These are phyloP conservation scores for Malthinus seriepunctatus DNA, from an alignment of 2,888 invertebrate genomes.

Conservation along the genomic window DNA sequence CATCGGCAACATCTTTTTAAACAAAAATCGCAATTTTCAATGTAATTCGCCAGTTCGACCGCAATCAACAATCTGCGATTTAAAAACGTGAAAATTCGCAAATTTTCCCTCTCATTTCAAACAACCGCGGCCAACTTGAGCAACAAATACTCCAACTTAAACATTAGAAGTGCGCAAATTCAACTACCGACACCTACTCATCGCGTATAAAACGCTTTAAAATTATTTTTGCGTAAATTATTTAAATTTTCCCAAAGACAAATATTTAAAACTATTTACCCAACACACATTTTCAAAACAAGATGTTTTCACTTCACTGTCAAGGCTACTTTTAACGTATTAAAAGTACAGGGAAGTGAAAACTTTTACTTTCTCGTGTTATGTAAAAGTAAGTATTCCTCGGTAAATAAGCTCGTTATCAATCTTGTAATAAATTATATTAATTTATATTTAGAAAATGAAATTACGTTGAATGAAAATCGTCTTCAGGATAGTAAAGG, in stretches of 20 bases:
- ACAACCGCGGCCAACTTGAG: neutral
- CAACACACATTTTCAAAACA: neutral
- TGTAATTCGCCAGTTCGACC: constrained; percentile 14
- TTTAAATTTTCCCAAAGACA: too few relatives aligned
- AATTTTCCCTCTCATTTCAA: neutral
- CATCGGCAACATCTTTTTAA: constrained; percentile 20
- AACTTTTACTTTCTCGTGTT: constrained; percentile 5
- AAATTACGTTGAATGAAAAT: too few relatives aligned
- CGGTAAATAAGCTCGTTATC: neutral
- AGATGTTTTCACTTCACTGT: constrained; percentile 7
- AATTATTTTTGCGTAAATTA: too few relatives aligned
- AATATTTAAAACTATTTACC: neutral
- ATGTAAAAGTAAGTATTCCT: constrained; percentile 1
- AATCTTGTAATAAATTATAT: too few relatives aligned
- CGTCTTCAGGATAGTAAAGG: too few relatives aligned
- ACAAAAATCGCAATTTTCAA: constrained; percentile 33
- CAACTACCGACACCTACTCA: neutral
- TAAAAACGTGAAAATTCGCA: neutral
- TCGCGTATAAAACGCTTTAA: too few relatives aligned
- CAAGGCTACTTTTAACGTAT: constrained; percentile 5
- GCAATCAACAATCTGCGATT: too few relatives aligned
- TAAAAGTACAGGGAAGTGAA: constrained; percentile 5
- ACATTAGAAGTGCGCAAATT: neutral
- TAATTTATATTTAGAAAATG: too few relatives aligned
- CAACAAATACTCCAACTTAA: neutral